Base-by-base conservation (phyloP, 2,888 invertebrate genomes). In the Synanthedon vespiformis region DNA sequence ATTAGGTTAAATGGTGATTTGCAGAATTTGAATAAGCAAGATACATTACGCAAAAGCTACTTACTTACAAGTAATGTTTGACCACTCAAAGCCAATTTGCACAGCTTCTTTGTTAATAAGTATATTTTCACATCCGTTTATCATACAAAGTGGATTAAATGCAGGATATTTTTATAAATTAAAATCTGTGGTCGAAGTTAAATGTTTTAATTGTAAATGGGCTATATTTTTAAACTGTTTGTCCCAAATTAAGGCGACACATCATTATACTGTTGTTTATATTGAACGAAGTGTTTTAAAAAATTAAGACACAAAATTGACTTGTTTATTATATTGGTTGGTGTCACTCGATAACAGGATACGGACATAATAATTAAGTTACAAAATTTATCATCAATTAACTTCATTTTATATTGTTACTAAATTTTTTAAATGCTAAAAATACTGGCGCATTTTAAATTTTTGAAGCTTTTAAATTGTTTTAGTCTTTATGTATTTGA, bases 241-340 rank as follows among this genome's bases (percentile, higher is more conserved):
- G 48, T 6, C 48, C 48, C 48, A 48, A 48, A 48, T 48, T 14
- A 48, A 11, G 18, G 16, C 22, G 48, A 48, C 48, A 16, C 12
- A 14, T 18, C 13, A 14, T 48, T 48, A 48, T 11, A 48, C 48
- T 48, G 48, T 10, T 48, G 48, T 10, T 44, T 10, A 16, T 34
- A 34, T 34, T 34, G 10, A 48, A 5, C 18, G 12, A 48, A 49
- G 18, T 40, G 49, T 34, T 44, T 53, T 51, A 54, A 40, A 47
- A 53, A 50, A 51, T 55, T 52, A 54, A 55, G 53, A 53, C 40
- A 13, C 40, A 14, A 27, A n/a, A 14, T 22, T 51, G 40, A 53
- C 52, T 44, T 50, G 8, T 53, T 52, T 54, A 51, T 34, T 27
- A 6, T 40, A 48, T 48, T 48, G 16, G 8, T 16, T 16, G 6